Evolutionary conservation across 64 coral and sea anemone genomes (phyloP).

Genomic region (Dendrophyllia cribrosa): DNA sequence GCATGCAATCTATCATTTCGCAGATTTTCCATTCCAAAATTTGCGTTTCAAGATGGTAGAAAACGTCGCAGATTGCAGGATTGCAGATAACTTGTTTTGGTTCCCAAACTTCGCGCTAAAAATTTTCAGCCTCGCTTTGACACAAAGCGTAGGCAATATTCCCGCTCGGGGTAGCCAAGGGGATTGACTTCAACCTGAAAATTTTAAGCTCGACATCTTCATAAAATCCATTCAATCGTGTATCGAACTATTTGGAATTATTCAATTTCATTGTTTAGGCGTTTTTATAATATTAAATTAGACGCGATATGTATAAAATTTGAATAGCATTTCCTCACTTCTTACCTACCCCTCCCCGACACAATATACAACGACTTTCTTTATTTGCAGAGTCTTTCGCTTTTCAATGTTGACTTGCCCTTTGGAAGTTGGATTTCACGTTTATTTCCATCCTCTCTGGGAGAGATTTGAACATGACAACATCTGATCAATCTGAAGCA

Average conservation of each 20-base stretch:
- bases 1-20: background rate
- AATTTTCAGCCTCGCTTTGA: constrained; percentile 17
- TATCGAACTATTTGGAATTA: too few relatives aligned
- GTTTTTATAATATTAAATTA: too few relatives aligned
- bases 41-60: background rate
- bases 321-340: too few relatives aligned
- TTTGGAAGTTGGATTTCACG: background rate
- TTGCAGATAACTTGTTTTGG: background rate
- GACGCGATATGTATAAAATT: too few relatives aligned
- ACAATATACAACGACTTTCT: background rate
- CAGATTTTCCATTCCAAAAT: constrained; percentile 17
- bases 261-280: too few relatives aligned
- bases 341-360: background rate
- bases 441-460: background rate
- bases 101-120: constrained; percentile 53
- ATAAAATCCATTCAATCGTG: too few relatives aligned
- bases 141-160: background rate
- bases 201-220: background rate
- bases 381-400: background rate
- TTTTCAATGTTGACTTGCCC: background rate
- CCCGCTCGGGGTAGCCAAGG: background rate
- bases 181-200: background rate
- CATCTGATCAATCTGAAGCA: background rate
- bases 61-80: too few relatives aligned
- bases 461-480: background rate